Evolutionary conservation across 2,888 invertebrate species (phyloP), one percentile per base, ranked within the genome.

Genomic region (Apodemia hepburni): DNA sequence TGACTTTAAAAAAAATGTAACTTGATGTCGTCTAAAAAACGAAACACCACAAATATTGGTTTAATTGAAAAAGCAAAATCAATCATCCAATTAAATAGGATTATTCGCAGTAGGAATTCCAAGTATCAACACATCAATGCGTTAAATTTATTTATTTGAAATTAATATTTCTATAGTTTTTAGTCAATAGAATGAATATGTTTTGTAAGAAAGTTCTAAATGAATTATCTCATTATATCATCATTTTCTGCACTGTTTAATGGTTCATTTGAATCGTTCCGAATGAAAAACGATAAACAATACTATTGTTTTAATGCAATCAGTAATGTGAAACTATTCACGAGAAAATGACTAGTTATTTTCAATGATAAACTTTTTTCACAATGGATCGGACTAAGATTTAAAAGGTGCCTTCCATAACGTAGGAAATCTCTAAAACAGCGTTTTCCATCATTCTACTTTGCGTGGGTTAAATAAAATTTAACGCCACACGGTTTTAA

Each of bases 81-180:
- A 27, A 27, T 27, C 54, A 54, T 12, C 15, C 11, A 54, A 22
- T 12, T 27, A 2, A 27, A 51, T 51, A 12, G 22, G 8, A 54
- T 22, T 22, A 54, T 5, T 6, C 54, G 15, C 22, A 6, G 12
- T 6, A 54, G 6, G 27, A 54, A 27, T 54, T 15, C 27, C 8
- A 15, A 15, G 12, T 51, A 51, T 51, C 22, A 22, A 22, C 51
- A 22, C 22, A 18, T 51, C 51, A 22, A 51, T 12, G 51, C 51
- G 51, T 51, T 17, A 18, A 51, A 51, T 51, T 18, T 51, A 51
- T 51, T 51, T 22, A 18, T 22, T 51, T 22, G 18, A 18, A 22
- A 22, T 51, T 51, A 22, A 51, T 22, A 12, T 51, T 51, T 17
- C 22, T 22, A 51, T 51, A 51, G 51, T 51, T 51, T 51, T 51